These are phyloP conservation scores for Sebastes kiyomatsui DNA, from an alignment of 2,797 vertebrate genomes.

Conservation along the genomic window DNA sequence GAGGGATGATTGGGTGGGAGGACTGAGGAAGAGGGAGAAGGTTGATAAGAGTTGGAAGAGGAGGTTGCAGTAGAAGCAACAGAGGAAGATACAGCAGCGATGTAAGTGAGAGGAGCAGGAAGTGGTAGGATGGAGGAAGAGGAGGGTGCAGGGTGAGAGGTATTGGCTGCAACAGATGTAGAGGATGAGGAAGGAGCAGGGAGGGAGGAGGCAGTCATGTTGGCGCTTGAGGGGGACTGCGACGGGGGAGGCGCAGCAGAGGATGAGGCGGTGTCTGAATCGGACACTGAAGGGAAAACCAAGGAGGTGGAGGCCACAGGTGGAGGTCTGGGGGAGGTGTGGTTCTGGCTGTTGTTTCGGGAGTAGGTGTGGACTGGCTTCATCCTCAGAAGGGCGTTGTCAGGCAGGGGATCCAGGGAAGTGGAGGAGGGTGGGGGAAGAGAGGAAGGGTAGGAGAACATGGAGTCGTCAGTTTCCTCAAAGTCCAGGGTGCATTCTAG, in stretches of 20 bases:
- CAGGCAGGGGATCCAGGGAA: slow-evolving; percentile 44
- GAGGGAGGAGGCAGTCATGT: background rate
- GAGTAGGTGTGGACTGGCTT: slow-evolving; percentile 71
- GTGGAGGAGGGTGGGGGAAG: background rate
- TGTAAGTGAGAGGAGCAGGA: background rate
- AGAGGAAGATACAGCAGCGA: background rate
- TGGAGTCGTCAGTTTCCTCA: slow-evolving; percentile 54
- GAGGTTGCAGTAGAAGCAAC: background rate
- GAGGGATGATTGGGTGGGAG: background rate
- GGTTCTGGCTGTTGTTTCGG: slow-evolving; percentile 35
- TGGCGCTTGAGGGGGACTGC: background rate
- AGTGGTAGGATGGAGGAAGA: background rate
- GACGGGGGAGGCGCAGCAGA: background rate
- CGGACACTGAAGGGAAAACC: background rate
- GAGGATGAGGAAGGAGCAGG: slow-evolving; percentile 5
- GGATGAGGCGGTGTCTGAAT: background rate
- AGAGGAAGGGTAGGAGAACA: slow-evolving; percentile 20
- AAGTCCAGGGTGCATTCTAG: slow-evolving; percentile 56
- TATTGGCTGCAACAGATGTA: background rate
- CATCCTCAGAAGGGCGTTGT: slow-evolving; percentile 35
- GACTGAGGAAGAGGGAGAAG: background rate
- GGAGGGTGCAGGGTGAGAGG: background rate
- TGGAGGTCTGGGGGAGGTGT: slow-evolving; percentile 13
- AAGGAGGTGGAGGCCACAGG: slow-evolving; percentile 28
- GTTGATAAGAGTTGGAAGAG: background rate